These are phyloP conservation scores for Montipora sp. DNA, from an alignment of 64 coral and sea anemone genomes.

Conservation along the genomic window DNA sequence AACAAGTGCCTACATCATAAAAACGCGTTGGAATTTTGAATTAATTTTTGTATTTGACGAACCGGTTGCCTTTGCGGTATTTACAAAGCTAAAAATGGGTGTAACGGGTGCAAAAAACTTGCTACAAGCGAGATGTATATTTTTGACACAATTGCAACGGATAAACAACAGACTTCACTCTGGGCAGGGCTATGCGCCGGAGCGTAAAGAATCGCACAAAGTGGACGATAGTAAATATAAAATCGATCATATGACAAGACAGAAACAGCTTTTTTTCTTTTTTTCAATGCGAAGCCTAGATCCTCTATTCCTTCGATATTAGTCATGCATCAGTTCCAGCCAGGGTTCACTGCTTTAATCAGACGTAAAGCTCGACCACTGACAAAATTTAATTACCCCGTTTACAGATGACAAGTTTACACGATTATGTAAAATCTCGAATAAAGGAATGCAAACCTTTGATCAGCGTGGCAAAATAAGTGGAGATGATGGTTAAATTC, in stretches of 20 bases:
- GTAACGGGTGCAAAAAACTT: too few relatives aligned
- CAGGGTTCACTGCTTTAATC: conserved; percentile 1
- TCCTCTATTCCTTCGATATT: background rate
- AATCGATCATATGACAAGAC: background rate
- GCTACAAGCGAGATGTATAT: too few relatives aligned
- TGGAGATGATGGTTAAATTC: background rate
- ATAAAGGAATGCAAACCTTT: background rate
- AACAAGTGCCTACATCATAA: too few relatives aligned
- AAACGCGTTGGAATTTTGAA: too few relatives aligned
- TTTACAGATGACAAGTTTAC: conserved; percentile 8
- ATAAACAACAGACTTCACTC: too few relatives aligned
- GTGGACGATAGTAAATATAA: background rate
- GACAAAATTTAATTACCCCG: conserved; percentile 8
- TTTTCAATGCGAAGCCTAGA: background rate
- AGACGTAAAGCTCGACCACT: background rate
- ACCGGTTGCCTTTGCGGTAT: too few relatives aligned
- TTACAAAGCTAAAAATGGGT: too few relatives aligned
- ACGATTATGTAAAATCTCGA: background rate
- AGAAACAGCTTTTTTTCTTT: background rate
- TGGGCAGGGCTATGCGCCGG: too few relatives aligned
- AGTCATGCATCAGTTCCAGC: background rate
- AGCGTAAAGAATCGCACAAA: too few relatives aligned
- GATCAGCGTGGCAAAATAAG: too few relatives aligned
- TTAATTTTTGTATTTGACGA: too few relatives aligned
- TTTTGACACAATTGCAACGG: too few relatives aligned